Conservation (phyloP, 1,140 invertebrate species). For the Drosophila kikkawai region DNA sequence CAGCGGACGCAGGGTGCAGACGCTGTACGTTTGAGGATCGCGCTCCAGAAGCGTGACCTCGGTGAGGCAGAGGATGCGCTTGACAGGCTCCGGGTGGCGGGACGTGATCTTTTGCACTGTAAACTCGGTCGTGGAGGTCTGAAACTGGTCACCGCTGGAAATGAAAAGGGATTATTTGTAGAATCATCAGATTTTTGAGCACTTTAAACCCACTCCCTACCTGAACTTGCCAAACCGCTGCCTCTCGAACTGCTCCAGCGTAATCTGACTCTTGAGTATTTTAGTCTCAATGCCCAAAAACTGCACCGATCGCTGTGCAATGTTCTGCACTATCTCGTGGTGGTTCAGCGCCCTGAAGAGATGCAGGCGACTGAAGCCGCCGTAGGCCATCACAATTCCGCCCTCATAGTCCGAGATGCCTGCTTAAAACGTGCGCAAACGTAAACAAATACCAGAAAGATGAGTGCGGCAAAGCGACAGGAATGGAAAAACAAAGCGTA, state of each 20-base stretch:
- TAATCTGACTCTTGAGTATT: slow-evolving; percentile 93
- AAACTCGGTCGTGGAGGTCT: slow-evolving; percentile 97
- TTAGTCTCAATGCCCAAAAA: slow-evolving; percentile 94
- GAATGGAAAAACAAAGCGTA: slow-evolving; percentile 43
- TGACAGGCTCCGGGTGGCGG: slow-evolving; percentile 91
- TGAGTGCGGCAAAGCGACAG: slow-evolving; percentile 63
- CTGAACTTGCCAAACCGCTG: slow-evolving; percentile 96
- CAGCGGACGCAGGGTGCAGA: slow-evolving; percentile 93
- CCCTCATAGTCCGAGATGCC: slow-evolving; percentile 90
- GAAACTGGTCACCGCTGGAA: slow-evolving; percentile 92
- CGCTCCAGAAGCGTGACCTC: slow-evolving; percentile 98
- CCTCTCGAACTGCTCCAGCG: slow-evolving; percentile 93
- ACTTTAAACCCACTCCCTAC: slow-evolving; percentile 85
- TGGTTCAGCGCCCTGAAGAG: slow-evolving; percentile 94
- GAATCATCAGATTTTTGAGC: background rate
- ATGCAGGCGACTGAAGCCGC: slow-evolving; percentile 95
- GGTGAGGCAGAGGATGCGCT: slow-evolving; percentile 96
- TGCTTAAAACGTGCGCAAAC: slow-evolving; percentile 82
- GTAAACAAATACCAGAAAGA: slow-evolving; percentile 74
- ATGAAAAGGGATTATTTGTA: slow-evolving; percentile 25
- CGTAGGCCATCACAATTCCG: slow-evolving; percentile 95
- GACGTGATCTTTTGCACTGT: slow-evolving; percentile 94
- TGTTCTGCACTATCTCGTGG: slow-evolving; percentile 94
- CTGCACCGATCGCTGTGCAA: slow-evolving; percentile 91
- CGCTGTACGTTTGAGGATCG: slow-evolving; percentile 97